Evolutionary conservation across 2,888 invertebrate genomes (phyloP).

Genomic region (Globia sparganii): DNA sequence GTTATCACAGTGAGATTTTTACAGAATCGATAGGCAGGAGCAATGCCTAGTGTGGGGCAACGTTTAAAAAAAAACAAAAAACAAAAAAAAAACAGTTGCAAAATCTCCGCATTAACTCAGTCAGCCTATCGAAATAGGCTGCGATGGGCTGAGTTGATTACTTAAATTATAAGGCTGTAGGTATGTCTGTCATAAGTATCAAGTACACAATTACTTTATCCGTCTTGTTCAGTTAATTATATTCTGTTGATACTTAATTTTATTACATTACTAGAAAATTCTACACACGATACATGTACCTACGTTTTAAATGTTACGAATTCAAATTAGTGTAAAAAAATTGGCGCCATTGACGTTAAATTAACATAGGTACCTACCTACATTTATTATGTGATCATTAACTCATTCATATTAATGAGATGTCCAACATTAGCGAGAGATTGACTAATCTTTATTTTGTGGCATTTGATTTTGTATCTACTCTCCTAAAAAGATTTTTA

Average conservation of each 20-base stretch:
- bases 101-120: too few relatives aligned
- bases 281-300: constrained; percentile 28
- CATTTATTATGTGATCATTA: constrained; percentile 6
- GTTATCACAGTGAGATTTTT: too few relatives aligned
- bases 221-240: constrained; percentile 6
- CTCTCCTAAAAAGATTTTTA: background rate
- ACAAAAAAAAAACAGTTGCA: too few relatives aligned
- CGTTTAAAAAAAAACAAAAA: too few relatives aligned
- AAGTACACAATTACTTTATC: background rate
- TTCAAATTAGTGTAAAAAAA: constrained; percentile 25
- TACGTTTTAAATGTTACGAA: constrained; percentile 17
- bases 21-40: too few relatives aligned
- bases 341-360: constrained; percentile 16
- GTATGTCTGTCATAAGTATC: background rate
- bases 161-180: background rate
- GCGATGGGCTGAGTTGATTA: background rate
- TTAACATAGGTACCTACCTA: background rate
- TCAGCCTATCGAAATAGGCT: too few relatives aligned
- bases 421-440: constrained; percentile 2
- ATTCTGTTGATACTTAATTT: constrained; percentile 3
- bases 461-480: constrained; percentile 1
- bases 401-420: constrained; percentile 48
- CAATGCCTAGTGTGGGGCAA: too few relatives aligned
- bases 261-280: constrained; percentile 28
- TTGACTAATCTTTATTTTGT: constrained; percentile 20